phyloP scores from a whole-genome alignment of 1,140 invertebrate species.

The Physella acuta region DNA sequence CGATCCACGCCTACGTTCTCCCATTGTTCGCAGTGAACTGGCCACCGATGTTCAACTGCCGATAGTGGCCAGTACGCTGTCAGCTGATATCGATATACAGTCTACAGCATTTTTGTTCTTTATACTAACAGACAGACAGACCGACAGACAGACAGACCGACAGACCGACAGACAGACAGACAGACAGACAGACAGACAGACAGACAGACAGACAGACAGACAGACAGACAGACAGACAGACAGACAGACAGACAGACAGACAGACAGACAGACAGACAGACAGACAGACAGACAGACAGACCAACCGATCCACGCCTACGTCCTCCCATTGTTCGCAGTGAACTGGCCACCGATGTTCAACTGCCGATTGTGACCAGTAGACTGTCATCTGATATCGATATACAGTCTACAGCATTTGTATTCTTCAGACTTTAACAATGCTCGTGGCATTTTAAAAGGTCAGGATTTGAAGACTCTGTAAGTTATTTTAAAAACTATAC shows the following conservation, averaged over 20 bases:
- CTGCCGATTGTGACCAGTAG: no score
- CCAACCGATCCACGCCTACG: background rate
- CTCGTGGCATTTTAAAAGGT: no score
- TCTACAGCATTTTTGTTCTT: background rate
- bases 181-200: conserved; percentile 9
- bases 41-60: background rate
- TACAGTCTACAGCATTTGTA: background rate
- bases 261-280: background rate
- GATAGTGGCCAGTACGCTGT: no score
- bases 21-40: background rate
- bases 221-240: conserved; percentile 19
- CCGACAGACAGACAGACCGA: no score
- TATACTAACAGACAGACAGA: conserved; percentile 6
- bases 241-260: no score
- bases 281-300: background rate
- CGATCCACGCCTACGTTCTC: background rate
- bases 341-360: background rate
- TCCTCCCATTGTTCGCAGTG: background rate
- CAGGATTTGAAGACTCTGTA: no score
- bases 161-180: no score
- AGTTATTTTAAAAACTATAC: no score
- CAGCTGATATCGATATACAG: background rate
- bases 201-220: conserved; percentile 14
- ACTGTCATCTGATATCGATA: background rate
- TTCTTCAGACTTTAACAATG: no score